These are phyloP conservation scores for Lutjanus argentimaculatus DNA, from an alignment of 2,797 vertebrate genomes.

Conservation along the genomic window DNA sequence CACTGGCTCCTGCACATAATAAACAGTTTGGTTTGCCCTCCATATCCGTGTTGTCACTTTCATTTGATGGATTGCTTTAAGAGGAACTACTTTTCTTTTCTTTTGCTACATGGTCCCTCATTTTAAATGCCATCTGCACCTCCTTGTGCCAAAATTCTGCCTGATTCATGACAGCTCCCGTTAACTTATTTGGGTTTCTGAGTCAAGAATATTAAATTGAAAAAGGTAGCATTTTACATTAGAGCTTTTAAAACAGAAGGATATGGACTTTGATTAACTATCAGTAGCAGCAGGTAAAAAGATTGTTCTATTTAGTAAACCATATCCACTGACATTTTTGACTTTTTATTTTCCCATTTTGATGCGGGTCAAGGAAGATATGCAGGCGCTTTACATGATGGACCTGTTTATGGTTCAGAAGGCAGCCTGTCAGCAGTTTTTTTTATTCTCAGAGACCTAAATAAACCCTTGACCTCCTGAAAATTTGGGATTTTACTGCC, in stretches of 20 bases:
- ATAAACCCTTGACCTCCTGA: conserved; percentile 61
- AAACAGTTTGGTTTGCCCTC: not conserved
- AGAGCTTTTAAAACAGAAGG: not conserved
- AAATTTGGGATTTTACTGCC: conserved; percentile 61
- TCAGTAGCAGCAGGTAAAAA: not conserved
- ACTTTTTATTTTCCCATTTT: not conserved
- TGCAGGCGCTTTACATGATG: conserved; percentile 4
- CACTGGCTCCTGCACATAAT: not conserved
- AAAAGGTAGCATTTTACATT: not conserved
- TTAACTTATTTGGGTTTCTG: not conserved
- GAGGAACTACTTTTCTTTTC: not conserved
- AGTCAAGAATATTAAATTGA: conserved; percentile 2
- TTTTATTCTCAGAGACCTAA: conserved; percentile 40
- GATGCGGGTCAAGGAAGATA: conserved; percentile 22
- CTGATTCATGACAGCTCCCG: not conserved
- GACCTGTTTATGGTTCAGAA: conserved; percentile 22
- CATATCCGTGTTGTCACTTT: conserved; percentile 7
- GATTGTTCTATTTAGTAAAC: not conserved
- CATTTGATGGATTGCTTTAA: conserved; percentile 1
- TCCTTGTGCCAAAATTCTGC: not conserved
- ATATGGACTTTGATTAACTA: not conserved
- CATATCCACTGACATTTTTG: not conserved
- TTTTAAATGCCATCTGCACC: conserved; percentile 1
- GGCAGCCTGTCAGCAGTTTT: conserved; percentile 31
- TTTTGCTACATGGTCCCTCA: not conserved